Evolutionary conservation across 2,888 invertebrate genomes (phyloP).

Genomic region (Chymomyza amoena): DNA sequence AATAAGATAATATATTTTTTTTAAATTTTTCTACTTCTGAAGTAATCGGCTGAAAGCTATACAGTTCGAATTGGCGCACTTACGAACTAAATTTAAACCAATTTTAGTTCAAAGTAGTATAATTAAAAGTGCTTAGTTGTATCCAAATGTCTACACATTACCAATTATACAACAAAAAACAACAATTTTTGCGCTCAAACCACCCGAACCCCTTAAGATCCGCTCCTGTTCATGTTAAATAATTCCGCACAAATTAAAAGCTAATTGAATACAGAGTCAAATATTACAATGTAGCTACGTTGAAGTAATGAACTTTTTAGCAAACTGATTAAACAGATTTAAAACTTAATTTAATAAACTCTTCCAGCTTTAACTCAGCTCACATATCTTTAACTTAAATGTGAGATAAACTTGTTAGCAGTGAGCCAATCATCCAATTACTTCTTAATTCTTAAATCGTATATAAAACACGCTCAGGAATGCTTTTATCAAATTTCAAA

Average conservation of each 20-base stretch:
- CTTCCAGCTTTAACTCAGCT: background rate
- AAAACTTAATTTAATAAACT: background rate
- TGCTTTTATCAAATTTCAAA: background rate
- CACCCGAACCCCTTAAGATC: too few relatives aligned
- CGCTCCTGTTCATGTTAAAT: too few relatives aligned
- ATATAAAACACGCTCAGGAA: background rate
- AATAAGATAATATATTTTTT: too few relatives aligned
- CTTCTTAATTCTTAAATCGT: background rate
- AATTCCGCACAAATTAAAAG: background rate
- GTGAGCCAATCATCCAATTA: background rate
- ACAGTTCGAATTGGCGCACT: too few relatives aligned
- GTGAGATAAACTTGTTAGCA: background rate
- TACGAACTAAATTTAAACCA: too few relatives aligned
- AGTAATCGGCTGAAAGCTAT: too few relatives aligned
- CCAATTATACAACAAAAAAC: too few relatives aligned
- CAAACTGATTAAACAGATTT: background rate
- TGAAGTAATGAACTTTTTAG: background rate
- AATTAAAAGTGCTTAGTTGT: too few relatives aligned
- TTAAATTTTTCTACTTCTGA: too few relatives aligned
- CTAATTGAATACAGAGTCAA: background rate
- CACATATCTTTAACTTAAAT: background rate
- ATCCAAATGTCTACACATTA: too few relatives aligned
- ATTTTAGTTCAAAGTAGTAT: too few relatives aligned
- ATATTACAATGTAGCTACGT: background rate
- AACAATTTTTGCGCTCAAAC: too few relatives aligned